These are phyloP conservation scores for Meloidogyne chitwoodi DNA, from an alignment of 1,140 invertebrate species.

Conservation along the genomic window DNA sequence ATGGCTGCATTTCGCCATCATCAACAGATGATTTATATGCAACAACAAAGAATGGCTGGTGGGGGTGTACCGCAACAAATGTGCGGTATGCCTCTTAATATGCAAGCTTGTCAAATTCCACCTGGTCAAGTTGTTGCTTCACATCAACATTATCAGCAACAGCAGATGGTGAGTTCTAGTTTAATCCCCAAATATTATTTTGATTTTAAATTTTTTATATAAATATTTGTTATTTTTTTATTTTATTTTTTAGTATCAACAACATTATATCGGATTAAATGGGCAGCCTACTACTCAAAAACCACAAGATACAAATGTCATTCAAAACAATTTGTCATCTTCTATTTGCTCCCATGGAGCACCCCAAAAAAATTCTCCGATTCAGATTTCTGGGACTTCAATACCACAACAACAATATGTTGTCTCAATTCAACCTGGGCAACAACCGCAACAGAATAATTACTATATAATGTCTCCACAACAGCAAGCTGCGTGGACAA, in stretches of 20 bases:
- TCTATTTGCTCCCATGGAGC: neutral
- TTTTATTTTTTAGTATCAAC: slow-evolving; percentile 8
- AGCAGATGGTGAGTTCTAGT: neutral
- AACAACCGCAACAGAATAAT: neutral
- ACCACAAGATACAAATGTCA: slow-evolving; percentile 5
- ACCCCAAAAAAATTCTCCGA: neutral
- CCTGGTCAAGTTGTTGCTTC: neutral
- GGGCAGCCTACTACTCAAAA: neutral
- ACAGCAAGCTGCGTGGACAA: neutral
- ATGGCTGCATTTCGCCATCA: slow-evolving; percentile 19
- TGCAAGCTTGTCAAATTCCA: neutral
- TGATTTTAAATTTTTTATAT: neutral
- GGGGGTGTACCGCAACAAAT: neutral
- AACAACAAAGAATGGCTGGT: slow-evolving; percentile 18
- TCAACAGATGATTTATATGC: slow-evolving; percentile 1
- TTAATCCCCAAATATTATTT: neutral
- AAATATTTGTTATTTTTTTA: neutral
- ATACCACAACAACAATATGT: neutral
- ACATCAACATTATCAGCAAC: slow-evolving; percentile 12
- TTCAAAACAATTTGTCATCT: neutral
- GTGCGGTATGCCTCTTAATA: neutral
- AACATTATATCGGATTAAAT: neutral
- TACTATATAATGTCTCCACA: neutral
- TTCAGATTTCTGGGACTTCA: neutral
- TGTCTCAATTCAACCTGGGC: neutral